Base-by-base conservation (phyloP, 2,113 vertebrate species). In the Plestiodon gilberti region DNA sequence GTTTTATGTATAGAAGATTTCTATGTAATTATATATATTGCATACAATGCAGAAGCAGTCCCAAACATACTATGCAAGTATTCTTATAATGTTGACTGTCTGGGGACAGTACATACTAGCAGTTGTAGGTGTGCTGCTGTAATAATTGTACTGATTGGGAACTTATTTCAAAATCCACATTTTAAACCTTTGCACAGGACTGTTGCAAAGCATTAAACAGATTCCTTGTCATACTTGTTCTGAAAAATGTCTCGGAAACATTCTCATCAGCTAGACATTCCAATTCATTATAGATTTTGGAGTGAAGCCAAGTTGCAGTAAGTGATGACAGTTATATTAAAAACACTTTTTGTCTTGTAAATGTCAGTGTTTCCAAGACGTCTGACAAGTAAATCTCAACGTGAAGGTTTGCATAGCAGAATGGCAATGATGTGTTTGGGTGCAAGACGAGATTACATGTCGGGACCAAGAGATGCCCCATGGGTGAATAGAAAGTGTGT, bases 251-350 rank as follows among this genome's bases (percentile, higher is more conserved):
- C 61, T 90, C 81, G 0, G 10, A 69, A 89, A 82, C 65, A 74
- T 6, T 86, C 3, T 91, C 78, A 77, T 81, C 93, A 76, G 38
- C n/a, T 78, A 91, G 90, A 73, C 62, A 38, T 38, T 92, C 86
- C 76, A 78, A 84, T 86, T 90, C 11, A 6, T 88, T 91, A 88
- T 6, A 88, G 48, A 76, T 33, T 87, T 85, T 86, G 78, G 87
- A 35, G 76, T 79, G 89, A 94, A 92, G 88, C 64, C 88, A 89
- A 93, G 35, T 15, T 87, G 22, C 15, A 48, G 20, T 89, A 81
- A 91, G 64, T 17, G 83, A 87, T 87, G 70, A 87, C 57, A 88
- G 69, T 82, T 90, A 89, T 3, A 86, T 89, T 85, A 70, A 85
- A 79, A 91, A 62, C 0, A 25, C 52, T 70, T 92, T 89, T 81